Evolutionary conservation across 2,797 vertebrate genomes (phyloP), one percentile per base, ranked within the genome.

Genomic region (Phataginus tricuspis): DNA sequence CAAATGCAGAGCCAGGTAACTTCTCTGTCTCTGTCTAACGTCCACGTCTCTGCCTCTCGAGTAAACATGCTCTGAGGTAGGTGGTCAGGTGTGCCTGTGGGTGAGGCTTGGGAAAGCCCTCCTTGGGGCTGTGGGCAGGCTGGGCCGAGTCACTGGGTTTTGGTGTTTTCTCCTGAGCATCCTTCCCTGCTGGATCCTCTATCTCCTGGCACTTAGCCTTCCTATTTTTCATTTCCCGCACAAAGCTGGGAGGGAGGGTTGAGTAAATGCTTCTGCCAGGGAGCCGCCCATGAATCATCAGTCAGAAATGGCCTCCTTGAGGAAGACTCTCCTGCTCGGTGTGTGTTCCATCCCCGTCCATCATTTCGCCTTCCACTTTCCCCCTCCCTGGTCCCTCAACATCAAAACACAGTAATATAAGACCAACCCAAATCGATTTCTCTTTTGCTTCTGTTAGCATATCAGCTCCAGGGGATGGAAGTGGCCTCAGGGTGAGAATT

Each of bases 201-300:
- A 6, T 71, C 64, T 78, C 66, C 4, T 29, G 42, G 75, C 18
- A 1, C 37, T 64, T 39, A 14, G 10, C 63, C 51, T 82, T 49
- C 49, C 78, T 31, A 6, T 15, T 82, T 84, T 91, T 59, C 4
- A 49, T 49, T 45, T 90, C 11, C 51, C 4, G 3, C 5, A 10
- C 9, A 14, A n/a, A 89, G 55, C 39, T 1, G 61, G 57, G 39
- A 42, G 18, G 71, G 83, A 83, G 8, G 59, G 61, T 2, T 21
- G 69, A 75, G 37, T 21, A 29, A 23, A 83, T 0, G 2, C 53
- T 57, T 37, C 57, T n/a, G 37, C 34, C n/a, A 1, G 2, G 0
- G 2, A 9, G 11, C 4, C 12, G 15, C 9, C 59, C 0, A 0
- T 2, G 29, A 55, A 5, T 55, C 71, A 16, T 42, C 7, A 0